phyloP scores from a whole-genome alignment of 2,113 vertebrate species.

The Ranitomeya variabilis region DNA sequence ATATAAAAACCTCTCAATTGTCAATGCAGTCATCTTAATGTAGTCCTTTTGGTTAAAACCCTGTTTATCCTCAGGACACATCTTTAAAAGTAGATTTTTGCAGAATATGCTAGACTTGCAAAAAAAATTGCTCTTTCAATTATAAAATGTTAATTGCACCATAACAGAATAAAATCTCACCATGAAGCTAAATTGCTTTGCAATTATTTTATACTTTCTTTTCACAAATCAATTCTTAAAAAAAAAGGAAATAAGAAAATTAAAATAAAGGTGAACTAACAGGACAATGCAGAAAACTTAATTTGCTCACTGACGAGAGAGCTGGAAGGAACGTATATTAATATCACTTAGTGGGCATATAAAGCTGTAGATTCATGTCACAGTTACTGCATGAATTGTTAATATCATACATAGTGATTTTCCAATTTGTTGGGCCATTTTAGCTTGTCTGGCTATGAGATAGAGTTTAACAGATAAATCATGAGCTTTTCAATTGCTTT shows the following conservation, averaged over 20 bases:
- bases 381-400: too few relatives aligned
- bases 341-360: too few relatives aligned
- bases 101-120: slow-evolving; percentile 35
- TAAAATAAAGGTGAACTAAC: background rate
- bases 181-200: background rate
- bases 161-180: background rate
- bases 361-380: too few relatives aligned
- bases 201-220: background rate
- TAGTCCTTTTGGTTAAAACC: background rate
- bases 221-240: background rate
- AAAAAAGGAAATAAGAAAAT: background rate
- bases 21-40: slow-evolving; percentile 12
- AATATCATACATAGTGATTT: too few relatives aligned
- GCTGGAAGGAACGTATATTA: too few relatives aligned
- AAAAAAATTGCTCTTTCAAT: slow-evolving; percentile 37
- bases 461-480: too few relatives aligned
- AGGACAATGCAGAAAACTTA: background rate
- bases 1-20: slow-evolving; percentile 16
- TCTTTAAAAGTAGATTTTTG: slow-evolving; percentile 21
- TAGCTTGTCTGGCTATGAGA: too few relatives aligned
- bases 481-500: too few relatives aligned
- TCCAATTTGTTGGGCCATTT: too few relatives aligned
- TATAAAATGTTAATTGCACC: slow-evolving; percentile 39
- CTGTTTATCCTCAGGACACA: slow-evolving; percentile 22
- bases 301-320: background rate